phyloP scores from a whole-genome alignment of 2,113 vertebrate species.

The Amazona guildingii region DNA sequence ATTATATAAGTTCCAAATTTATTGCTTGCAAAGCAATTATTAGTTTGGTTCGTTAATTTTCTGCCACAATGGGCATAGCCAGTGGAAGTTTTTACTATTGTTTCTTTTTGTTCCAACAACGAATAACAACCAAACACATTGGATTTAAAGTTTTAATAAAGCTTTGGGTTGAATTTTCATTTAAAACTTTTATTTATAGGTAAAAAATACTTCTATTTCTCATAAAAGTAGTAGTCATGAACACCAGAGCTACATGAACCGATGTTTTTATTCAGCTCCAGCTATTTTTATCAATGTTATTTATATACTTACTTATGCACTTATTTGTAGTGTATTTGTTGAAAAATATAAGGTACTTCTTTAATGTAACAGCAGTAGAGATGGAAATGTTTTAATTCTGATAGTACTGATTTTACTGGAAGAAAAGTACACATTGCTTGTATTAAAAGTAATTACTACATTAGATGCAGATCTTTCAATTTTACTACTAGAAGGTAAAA shows the following conservation, averaged over 20 bases:
- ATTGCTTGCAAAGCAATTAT: background rate
- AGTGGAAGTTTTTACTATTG: background rate
- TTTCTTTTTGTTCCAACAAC: slow-evolving; percentile 11
- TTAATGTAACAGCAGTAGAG: background rate
- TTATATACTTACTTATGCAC: background rate
- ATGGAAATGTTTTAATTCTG: background rate
- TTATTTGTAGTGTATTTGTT: background rate
- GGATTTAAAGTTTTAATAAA: slow-evolving; percentile 26
- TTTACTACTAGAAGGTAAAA: background rate
- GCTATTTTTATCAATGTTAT: background rate
- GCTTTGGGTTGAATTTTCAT: background rate
- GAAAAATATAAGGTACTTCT: background rate
- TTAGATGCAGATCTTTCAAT: background rate
- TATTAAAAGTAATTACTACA: background rate
- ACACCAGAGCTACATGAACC: background rate
- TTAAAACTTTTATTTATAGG: background rate
- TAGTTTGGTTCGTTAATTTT: background rate
- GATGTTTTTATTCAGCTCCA: background rate
- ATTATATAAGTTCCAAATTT: background rate
- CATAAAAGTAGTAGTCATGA: slow-evolving; percentile 3
- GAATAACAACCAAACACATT: background rate
- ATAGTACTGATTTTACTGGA: background rate
- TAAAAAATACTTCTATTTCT: slow-evolving; percentile 8
- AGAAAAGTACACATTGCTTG: background rate
- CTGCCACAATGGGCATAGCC: background rate